A percentile compares a stretch with the other conserved stretches of the same genome.
Evolutionary conservation across 2,113 vertebrate genomes (phyloP).

Genomic region (Nematolebias whitei): DNA sequence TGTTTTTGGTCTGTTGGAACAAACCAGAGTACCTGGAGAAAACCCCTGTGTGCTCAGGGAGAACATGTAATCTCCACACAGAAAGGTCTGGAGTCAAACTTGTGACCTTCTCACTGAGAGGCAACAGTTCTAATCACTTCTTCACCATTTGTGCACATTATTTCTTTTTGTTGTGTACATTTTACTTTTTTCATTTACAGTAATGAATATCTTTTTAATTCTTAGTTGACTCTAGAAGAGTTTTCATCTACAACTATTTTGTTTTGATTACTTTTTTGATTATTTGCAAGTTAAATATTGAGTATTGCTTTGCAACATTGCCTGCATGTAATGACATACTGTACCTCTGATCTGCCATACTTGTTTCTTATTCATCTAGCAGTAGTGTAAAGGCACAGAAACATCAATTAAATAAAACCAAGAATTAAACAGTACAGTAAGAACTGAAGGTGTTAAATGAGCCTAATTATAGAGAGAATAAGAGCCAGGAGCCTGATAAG

Average conservation of each 20-base stretch:
- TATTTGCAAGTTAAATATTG: constrained; percentile 56
- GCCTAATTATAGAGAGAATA: not conserved
- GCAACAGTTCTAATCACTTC: too few species aligned
- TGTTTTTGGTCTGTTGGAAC: too few species aligned
- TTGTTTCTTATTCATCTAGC: not conserved
- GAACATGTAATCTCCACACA: too few species aligned
- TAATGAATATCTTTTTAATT: not conserved
- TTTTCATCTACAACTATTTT: not conserved
- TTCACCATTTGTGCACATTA: too few species aligned
- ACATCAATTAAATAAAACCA: too few species aligned
- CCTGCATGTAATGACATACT: not conserved
- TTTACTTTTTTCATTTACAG: too few species aligned
- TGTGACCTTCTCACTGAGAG: too few species aligned
- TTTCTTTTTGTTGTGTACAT: too few species aligned
- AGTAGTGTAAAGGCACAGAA: not conserved
- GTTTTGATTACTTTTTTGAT: constrained; percentile 5
- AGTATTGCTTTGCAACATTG: not conserved
- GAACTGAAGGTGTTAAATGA: not conserved
- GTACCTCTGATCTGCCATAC: not conserved
- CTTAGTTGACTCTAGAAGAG: not conserved
- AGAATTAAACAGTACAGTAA: not conserved
- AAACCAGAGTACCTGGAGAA: too few species aligned
- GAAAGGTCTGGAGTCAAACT: too few species aligned
- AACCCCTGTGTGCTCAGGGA: too few species aligned
- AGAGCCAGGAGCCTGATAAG: not conserved